Conservation (phyloP, 2,888 invertebrate genomes). For the Cryptus armator region DNA sequence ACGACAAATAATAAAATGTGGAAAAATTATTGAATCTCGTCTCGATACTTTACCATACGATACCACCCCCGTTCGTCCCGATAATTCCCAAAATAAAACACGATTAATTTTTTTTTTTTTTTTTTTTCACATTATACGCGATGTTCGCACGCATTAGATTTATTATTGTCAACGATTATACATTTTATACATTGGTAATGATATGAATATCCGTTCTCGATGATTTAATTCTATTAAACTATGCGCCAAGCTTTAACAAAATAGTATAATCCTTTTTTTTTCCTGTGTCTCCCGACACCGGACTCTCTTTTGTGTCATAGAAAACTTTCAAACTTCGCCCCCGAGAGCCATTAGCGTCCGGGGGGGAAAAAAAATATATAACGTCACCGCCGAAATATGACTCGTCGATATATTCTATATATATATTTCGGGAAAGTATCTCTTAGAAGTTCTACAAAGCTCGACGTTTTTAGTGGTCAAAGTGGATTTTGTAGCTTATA, state of each 20-base stretch:
- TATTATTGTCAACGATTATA: constrained; percentile 72
- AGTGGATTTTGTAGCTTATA: constrained; percentile 15
- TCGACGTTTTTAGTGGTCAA: constrained; percentile 33
- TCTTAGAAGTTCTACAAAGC: constrained; percentile 39
- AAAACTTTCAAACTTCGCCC: constrained; percentile 49
- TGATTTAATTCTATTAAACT: constrained; percentile 57
- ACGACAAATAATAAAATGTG: constrained; percentile 83
- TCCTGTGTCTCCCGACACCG: constrained; percentile 35
- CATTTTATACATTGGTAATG: constrained; percentile 64
- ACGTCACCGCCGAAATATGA: constrained; percentile 29
- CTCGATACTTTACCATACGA: background rate
- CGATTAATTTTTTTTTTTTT: background rate
- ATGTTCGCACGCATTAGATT: constrained; percentile 60
- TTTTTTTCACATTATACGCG: background rate
- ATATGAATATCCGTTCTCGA: constrained; percentile 61
- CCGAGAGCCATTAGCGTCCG: background rate
- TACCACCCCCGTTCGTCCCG: background rate
- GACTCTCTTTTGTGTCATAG: constrained; percentile 47
- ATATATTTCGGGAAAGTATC: background rate
- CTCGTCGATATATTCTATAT: constrained; percentile 15
- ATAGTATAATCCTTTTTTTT: constrained; percentile 47
- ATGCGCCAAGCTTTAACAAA: constrained; percentile 62
- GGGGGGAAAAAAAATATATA: constrained; percentile 9
- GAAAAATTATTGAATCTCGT: constrained; percentile 79
- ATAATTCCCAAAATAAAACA: background rate